A percentile compares a stretch with the other conserved stretches of the same genome.
Evolutionary conservation across 2,888 invertebrate genomes (phyloP).

Genomic region (Yponomeuta plumbellus): DNA sequence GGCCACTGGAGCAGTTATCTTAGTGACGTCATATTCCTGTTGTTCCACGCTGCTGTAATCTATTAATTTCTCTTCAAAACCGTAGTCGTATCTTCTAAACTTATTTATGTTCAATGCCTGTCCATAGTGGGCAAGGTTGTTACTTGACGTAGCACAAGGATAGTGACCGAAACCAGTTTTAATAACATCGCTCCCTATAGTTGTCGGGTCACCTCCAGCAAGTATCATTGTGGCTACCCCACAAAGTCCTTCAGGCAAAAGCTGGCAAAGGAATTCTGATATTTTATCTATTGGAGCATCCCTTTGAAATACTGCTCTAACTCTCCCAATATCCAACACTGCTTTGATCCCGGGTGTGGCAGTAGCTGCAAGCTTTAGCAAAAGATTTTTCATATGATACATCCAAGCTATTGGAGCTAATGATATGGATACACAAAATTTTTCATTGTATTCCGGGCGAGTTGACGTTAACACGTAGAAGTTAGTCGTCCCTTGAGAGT

Average conservation of each 20-base stretch:
- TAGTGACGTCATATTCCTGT: conserved; percentile 79
- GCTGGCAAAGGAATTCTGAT: not conserved
- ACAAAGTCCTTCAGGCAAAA: not conserved
- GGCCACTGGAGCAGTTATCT: conserved; percentile 79
- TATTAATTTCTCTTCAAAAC: conserved; percentile 72
- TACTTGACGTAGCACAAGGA: conserved; percentile 85
- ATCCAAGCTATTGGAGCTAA: conserved; percentile 84
- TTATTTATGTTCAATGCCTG: conserved; percentile 76
- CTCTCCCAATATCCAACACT: not conserved
- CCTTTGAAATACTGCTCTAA: not conserved
- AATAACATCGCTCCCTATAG: conserved; percentile 82
- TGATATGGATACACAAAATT: conserved; percentile 80
- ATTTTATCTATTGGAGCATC: not conserved
- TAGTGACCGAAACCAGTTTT: conserved; percentile 82
- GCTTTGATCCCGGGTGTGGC: not conserved
- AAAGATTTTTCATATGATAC: conserved; percentile 79
- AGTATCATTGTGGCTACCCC: not conserved
- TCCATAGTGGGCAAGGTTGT: conserved; percentile 82
- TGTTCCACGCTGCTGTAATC: conserved; percentile 77
- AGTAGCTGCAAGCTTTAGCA: conserved; percentile 80
- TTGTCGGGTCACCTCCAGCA: not conserved
- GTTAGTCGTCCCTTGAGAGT: conserved; percentile 92
- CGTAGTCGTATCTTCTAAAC: conserved; percentile 84
- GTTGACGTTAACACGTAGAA: conserved; percentile 83
- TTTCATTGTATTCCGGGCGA: conserved; percentile 80